phyloP scores from a whole-genome alignment of 2,888 invertebrate genomes.

The Tachina fera region DNA sequence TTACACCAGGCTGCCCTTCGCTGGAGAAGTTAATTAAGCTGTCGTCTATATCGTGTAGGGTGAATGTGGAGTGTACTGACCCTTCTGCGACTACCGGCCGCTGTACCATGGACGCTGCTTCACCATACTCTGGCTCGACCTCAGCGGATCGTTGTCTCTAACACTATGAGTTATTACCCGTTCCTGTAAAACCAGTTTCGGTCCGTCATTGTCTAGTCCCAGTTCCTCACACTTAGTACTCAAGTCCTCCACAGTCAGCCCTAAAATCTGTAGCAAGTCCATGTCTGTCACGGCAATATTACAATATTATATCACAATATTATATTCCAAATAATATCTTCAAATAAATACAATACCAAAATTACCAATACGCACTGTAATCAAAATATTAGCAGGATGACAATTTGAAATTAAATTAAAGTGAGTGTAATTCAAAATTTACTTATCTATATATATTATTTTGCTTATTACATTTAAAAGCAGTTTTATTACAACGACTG shows the following conservation, averaged over 20 bases:
- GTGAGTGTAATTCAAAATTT: no score
- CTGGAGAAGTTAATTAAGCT: conserved; percentile 42
- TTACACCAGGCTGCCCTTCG: conserved; percentile 9
- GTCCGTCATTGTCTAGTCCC: not conserved
- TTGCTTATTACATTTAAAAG: no score
- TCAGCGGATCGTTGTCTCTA: not conserved
- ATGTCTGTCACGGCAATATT: not conserved
- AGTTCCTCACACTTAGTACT: not conserved
- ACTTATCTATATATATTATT: no score
- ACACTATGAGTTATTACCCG: conserved; percentile 12
- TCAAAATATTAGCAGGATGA: no score
- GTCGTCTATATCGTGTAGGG: not conserved
- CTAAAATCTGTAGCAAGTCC: not conserved
- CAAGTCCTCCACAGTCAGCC: not conserved
- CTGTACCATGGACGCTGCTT: not conserved
- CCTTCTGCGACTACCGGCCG: not conserved
- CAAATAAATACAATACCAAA: no score
- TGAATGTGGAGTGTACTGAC: not conserved
- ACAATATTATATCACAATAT: no score
- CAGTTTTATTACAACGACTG: no score
- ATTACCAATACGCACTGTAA: no score
- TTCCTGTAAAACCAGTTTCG: not conserved
- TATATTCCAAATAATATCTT: no score
- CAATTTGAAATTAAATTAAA: no score
- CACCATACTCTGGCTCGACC: not conserved